Evolutionary conservation across 2,113 vertebrate genomes (phyloP).

Genomic region (Asarcornis scutulata): DNA sequence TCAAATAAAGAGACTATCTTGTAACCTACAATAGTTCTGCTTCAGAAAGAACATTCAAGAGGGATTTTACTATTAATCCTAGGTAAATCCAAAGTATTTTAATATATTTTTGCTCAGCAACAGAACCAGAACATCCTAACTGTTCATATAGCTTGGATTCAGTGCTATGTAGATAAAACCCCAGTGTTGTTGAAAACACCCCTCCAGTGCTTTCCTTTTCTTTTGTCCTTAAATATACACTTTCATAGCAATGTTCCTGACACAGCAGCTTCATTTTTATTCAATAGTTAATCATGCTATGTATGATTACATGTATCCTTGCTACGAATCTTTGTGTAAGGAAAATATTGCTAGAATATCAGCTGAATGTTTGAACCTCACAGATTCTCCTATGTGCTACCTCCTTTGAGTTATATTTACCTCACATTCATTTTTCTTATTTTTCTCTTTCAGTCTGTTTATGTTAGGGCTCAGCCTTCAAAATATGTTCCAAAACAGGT

Average conservation of each 20-base stretch:
- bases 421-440: background rate
- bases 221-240: background rate
- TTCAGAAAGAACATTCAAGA: background rate
- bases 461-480: background rate
- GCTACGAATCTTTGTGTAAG: background rate
- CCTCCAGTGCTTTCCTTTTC: background rate
- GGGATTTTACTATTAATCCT: background rate
- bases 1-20: background rate
- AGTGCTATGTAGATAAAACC: background rate
- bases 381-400: background rate
- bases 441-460: background rate
- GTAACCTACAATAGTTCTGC: background rate
- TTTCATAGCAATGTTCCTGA: background rate
- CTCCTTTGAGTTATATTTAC: background rate
- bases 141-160: background rate
- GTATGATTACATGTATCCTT: background rate
- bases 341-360: background rate
- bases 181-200: background rate
- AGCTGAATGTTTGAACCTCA: background rate
- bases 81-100: background rate
- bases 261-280: background rate
- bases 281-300: background rate
- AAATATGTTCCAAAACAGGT: background rate
- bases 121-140: background rate
- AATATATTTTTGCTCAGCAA: background rate